Conservation (phyloP, 64 coral and sea anemone species). For the Stichodactyla mertensii region DNA sequence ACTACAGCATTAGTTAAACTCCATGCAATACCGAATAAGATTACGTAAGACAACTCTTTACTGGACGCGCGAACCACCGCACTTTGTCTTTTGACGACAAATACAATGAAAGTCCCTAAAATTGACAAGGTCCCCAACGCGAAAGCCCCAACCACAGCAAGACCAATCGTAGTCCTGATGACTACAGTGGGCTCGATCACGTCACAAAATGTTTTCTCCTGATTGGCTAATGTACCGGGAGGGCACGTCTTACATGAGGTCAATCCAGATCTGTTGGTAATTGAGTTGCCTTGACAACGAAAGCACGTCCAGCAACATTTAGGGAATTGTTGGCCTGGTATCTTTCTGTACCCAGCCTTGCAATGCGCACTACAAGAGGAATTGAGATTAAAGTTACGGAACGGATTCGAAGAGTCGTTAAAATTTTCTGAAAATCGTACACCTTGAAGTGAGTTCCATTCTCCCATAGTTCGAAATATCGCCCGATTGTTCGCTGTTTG, state of each 20-base stretch:
- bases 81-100: conserved; percentile 34
- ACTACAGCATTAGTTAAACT: conserved; percentile 20
- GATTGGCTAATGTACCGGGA: conserved; percentile 39
- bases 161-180: conserved; percentile 22
- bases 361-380: background rate
- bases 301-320: conserved; percentile 69
- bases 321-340: conserved; percentile 32
- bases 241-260: conserved; percentile 40
- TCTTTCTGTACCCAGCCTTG: conserved; percentile 32
- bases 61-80: conserved; percentile 59
- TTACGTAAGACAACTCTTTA: conserved; percentile 37
- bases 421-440: background rate
- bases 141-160: conserved; percentile 28
- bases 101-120: conserved; percentile 31
- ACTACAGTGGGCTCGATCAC: conserved; percentile 32
- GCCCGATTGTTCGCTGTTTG: background rate
- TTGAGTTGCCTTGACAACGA: conserved; percentile 45
- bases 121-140: conserved; percentile 41
- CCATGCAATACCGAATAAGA: conserved; percentile 40
- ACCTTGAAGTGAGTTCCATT: background rate
- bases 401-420: background rate
- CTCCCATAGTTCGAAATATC: background rate
- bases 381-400: background rate
- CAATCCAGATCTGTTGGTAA: conserved; percentile 43
- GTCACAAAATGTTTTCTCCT: conserved; percentile 38